Percentiles rank a stretch among this genome's conserved stretches.
Conservation (phyloP, 2,888 invertebrate genomes). For the Cactoblastis cactorum region DNA sequence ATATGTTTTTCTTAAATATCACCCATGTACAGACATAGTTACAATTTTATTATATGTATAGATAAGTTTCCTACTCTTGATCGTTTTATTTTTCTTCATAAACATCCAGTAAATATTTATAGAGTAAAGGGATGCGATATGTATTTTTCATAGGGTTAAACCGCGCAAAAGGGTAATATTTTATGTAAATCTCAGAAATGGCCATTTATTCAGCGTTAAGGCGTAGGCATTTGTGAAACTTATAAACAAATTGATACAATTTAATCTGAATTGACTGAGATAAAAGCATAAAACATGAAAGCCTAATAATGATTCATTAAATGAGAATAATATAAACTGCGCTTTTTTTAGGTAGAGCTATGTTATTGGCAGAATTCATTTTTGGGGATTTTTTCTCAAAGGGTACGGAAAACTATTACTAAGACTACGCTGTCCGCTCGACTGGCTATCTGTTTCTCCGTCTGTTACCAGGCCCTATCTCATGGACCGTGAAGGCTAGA, state of each 20-base stretch:
- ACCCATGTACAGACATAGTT: not conserved
- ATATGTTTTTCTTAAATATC: no score
- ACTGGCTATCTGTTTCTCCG: no score
- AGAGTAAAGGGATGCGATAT: not conserved
- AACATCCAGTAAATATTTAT: constrained; percentile 3
- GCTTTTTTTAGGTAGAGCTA: no score
- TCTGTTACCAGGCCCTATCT: no score
- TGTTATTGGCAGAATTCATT: no score
- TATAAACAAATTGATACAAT: not conserved
- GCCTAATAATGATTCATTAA: no score
- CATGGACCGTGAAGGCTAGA: no score
- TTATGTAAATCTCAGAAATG: constrained; percentile 4
- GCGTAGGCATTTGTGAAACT: not conserved
- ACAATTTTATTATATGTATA: no score
- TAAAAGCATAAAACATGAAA: not conserved
- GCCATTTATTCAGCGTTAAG: not conserved
- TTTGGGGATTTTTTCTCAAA: no score
- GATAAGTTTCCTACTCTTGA: not conserved
- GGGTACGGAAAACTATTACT: no score
- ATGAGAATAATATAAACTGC: no score
- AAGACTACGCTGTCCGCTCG: no score
- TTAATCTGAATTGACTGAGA: not conserved
- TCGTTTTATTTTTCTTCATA: not conserved
- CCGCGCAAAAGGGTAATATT: constrained; percentile 9
- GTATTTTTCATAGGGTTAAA: constrained; percentile 1